Evolutionary conservation across 2,797 vertebrate genomes (phyloP).

Genomic region (Apodemus agrarius): DNA sequence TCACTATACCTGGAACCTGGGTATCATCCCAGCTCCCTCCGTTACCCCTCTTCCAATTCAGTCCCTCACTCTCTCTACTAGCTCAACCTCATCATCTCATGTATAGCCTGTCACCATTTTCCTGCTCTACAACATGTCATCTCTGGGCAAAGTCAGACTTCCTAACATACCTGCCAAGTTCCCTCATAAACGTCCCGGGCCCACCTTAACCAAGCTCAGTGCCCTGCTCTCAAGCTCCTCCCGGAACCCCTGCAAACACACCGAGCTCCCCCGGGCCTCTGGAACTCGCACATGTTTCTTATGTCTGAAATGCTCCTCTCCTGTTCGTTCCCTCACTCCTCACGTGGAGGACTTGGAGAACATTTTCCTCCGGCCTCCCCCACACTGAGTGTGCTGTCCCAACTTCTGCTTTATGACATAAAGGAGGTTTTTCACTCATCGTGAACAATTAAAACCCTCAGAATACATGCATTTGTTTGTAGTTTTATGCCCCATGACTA

Average conservation of each 20-base stretch:
- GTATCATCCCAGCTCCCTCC: not conserved
- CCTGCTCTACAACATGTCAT: not conserved
- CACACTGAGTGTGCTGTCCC: not conserved
- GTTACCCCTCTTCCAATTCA: not conserved
- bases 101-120: not conserved
- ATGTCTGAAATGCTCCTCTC: not conserved
- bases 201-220: not conserved
- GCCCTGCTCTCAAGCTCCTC: not conserved
- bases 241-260: not conserved
- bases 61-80: not conserved
- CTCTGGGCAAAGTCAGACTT: not conserved
- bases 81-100: not conserved
- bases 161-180: not conserved
- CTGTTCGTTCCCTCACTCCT: not conserved
- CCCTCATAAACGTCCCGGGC: not conserved
- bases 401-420: not conserved
- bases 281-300: not conserved
- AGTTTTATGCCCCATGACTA: not conserved
- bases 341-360: not conserved
- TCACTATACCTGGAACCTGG: not conserved
- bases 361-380: not conserved
- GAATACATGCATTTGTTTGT: not conserved
- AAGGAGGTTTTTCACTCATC: not conserved
- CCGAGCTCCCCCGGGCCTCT: not conserved
- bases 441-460: not conserved